Evolutionary conservation across 2,113 vertebrate species (phyloP).

Genomic region (Dromas ardeola): DNA sequence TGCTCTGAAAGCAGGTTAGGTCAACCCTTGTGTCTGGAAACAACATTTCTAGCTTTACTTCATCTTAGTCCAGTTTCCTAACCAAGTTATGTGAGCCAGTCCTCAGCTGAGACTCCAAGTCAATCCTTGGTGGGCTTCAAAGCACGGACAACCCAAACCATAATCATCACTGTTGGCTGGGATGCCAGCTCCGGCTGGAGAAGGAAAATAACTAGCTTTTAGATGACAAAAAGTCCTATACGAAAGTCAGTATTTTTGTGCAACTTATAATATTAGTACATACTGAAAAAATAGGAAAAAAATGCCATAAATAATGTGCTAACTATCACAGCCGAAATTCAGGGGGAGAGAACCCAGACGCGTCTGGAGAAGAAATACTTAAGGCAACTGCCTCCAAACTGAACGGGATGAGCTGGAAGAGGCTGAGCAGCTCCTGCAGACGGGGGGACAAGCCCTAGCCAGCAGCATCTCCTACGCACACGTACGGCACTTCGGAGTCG

Average conservation of each 20-base stretch:
- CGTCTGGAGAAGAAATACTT: neutral
- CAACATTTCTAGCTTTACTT: neutral
- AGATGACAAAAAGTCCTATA: neutral
- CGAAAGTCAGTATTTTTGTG: neutral
- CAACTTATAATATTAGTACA: neutral
- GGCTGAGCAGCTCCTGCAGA: neutral
- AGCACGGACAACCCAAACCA: neutral
- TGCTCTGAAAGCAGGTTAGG: neutral
- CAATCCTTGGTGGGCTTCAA: neutral
- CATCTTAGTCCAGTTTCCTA: neutral
- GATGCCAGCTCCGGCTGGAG: neutral
- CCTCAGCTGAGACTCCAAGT: neutral
- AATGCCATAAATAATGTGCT: constrained; percentile 2
- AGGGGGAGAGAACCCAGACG: neutral
- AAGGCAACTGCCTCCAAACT: neutral
- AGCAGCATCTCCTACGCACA: neutral
- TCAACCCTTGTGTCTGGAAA: neutral
- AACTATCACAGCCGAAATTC: neutral
- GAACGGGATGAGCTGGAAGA: constrained; percentile 16
- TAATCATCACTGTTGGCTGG: neutral
- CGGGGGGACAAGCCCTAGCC: neutral
- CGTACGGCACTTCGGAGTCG: rapidly evolving
- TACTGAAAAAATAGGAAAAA: neutral
- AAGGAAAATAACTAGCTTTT: neutral
- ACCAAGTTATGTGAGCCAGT: neutral